phyloP scores from a whole-genome alignment of 92 coral and sea anemone genomes.

The Ricordea florida region DNA sequence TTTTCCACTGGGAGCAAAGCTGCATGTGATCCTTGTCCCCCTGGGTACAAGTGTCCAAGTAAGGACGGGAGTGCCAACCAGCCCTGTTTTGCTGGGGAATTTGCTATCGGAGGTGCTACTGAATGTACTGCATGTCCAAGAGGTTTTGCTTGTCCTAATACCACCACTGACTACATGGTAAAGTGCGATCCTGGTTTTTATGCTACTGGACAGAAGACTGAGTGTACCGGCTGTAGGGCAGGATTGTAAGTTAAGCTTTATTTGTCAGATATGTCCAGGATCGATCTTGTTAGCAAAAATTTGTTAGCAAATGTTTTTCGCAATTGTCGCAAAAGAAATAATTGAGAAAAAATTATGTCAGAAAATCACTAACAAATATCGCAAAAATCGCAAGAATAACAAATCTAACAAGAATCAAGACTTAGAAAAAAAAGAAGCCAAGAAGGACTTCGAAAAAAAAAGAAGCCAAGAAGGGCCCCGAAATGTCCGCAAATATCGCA shows the following conservation, averaged over 20 bases:
- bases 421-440: too few relatives aligned
- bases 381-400: too few relatives aligned
- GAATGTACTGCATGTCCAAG: conserved; percentile 83
- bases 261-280: not conserved
- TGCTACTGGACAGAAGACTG: conserved; percentile 65
- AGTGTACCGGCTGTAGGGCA: conserved; percentile 77
- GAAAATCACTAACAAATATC: too few relatives aligned
- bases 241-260: conserved; percentile 82
- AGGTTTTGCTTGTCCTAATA: conserved; percentile 90
- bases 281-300: too few relatives aligned
- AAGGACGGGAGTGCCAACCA: conserved; percentile 56
- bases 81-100: conserved; percentile 78
- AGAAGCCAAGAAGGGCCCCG: too few relatives aligned
- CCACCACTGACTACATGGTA: conserved; percentile 74
- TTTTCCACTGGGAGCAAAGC: conserved; percentile 56
- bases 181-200: conserved; percentile 81
- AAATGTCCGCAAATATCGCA: too few relatives aligned
- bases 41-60: conserved; percentile 85
- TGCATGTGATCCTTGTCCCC: conserved; percentile 80
- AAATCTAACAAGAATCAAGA: too few relatives aligned
- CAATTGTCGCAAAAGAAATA: too few relatives aligned
- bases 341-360: too few relatives aligned
- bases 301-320: too few relatives aligned
- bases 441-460: too few relatives aligned
- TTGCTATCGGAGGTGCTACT: conserved; percentile 75